Evolutionary conservation across 2,797 vertebrate species (phyloP).

Genomic region (Sebastes diploproa): DNA sequence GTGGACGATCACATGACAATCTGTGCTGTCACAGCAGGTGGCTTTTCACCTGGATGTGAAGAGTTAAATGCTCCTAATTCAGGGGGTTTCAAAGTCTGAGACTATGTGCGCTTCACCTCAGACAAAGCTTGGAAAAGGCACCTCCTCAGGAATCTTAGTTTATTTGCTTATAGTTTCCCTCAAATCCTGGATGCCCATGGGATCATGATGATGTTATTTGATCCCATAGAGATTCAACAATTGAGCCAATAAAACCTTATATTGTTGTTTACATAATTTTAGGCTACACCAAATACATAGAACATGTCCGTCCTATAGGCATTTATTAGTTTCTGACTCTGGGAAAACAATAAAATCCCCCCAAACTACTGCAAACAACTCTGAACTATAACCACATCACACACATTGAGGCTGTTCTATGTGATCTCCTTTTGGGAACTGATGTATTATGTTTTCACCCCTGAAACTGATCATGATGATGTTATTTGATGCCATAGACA

Average conservation of each 20-base stretch:
- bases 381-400: too few species aligned
- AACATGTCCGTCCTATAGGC: too few species aligned
- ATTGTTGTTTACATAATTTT: background rate
- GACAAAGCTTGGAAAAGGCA: background rate
- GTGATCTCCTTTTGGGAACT: too few species aligned
- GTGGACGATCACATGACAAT: constrained; percentile 37
- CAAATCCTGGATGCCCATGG: background rate
- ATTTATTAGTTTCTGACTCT: too few species aligned
- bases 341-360: too few species aligned
- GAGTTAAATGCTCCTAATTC: background rate
- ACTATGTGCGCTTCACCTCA: background rate
- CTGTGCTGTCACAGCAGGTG: constrained; percentile 33
- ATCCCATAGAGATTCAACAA: background rate
- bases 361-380: too few species aligned
- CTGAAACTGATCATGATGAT: background rate
- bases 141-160: background rate
- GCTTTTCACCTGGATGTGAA: constrained; percentile 15
- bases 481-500: background rate
- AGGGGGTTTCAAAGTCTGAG: too few species aligned
- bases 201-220: background rate
- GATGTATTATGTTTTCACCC: too few species aligned
- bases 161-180: background rate
- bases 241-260: background rate
- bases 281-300: too few species aligned
- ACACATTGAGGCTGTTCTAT: too few species aligned